phyloP scores from a whole-genome alignment of 2,113 vertebrate genomes.

The Castor canadensis region DNA sequence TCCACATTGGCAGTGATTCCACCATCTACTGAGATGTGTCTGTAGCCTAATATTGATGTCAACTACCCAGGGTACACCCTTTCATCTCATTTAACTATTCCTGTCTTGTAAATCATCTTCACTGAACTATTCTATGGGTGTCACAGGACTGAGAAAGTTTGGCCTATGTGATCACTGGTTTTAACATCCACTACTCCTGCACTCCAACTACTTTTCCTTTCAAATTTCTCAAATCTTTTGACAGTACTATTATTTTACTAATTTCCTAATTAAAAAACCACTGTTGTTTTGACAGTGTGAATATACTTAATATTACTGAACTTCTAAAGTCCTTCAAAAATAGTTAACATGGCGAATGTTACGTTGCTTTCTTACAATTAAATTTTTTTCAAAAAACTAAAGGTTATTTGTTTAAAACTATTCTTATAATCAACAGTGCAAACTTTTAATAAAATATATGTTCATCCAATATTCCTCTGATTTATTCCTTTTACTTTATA shows the following conservation, averaged over 20 bases:
- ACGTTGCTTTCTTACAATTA: not conserved
- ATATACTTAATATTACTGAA: not conserved
- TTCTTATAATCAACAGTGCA: not conserved
- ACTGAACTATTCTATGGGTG: not conserved
- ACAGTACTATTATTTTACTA: not conserved
- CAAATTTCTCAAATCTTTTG: not conserved
- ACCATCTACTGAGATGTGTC: not conserved
- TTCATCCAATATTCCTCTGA: not conserved
- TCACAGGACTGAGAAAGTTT: not conserved
- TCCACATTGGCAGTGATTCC: not conserved
- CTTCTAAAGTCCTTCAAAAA: too few species aligned
- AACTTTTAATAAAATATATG: slow-evolving; percentile 20
- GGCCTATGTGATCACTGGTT: not conserved
- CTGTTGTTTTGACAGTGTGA: not conserved
- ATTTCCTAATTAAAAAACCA: slow-evolving; percentile 24
- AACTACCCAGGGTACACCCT: not conserved
- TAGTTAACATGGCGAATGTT: not conserved
- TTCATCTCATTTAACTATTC: not conserved
- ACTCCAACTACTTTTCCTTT: not conserved
- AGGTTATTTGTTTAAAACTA: too few species aligned
- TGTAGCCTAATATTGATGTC: not conserved
- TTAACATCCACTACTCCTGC: not conserved
- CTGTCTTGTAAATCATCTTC: not conserved
- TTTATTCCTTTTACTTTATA: slow-evolving; percentile 13
- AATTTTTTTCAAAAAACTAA: not conserved